phyloP scores from a whole-genome alignment of 2,797 vertebrate genomes.

The Macropodus opercularis region DNA sequence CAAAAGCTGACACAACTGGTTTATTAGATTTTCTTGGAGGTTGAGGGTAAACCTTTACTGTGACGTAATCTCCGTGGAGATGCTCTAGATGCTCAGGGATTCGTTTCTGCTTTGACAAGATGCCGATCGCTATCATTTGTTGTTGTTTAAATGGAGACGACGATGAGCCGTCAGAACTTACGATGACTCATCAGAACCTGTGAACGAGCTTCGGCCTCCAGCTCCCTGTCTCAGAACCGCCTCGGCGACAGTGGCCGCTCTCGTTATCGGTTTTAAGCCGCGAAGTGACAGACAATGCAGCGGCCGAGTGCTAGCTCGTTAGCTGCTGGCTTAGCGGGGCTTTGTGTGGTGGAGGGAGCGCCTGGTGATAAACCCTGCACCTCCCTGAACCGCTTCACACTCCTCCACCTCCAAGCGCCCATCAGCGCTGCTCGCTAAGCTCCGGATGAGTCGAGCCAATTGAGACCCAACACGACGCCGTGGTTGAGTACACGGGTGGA shows the following conservation, averaged over 20 bases:
- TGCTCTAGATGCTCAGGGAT: background rate
- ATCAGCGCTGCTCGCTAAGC: constrained; percentile 1
- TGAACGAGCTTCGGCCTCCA: too few relatives aligned
- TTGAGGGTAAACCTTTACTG: too few relatives aligned
- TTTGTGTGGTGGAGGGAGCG: constrained; percentile 43
- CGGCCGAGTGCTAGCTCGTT: constrained; percentile 50
- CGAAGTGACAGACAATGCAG: constrained; percentile 26
- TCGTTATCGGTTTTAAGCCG: constrained; percentile 19
- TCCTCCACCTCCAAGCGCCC: constrained; percentile 27
- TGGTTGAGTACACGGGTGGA: background rate
- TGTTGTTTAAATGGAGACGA: too few relatives aligned
- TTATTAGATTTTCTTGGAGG: too few relatives aligned
- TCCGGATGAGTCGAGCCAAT: background rate
- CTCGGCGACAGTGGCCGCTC: background rate
- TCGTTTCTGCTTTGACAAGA: background rate
- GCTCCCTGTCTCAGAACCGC: background rate
- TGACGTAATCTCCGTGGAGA: too few relatives aligned
- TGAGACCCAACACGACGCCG: background rate
- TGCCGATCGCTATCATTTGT: too few relatives aligned
- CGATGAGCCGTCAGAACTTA: too few relatives aligned
- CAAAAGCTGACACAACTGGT: too few relatives aligned
- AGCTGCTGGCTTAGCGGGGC: constrained; percentile 57
- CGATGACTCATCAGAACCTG: too few relatives aligned
- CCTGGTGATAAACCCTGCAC: constrained; percentile 55
- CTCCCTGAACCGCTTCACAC: constrained; percentile 44